Percentiles rank a stretch among this genome's conserved stretches.
These are phyloP conservation scores for Agonopterix alstromeriana DNA, from an alignment of 2,888 invertebrate genomes.

Conservation along the genomic window DNA sequence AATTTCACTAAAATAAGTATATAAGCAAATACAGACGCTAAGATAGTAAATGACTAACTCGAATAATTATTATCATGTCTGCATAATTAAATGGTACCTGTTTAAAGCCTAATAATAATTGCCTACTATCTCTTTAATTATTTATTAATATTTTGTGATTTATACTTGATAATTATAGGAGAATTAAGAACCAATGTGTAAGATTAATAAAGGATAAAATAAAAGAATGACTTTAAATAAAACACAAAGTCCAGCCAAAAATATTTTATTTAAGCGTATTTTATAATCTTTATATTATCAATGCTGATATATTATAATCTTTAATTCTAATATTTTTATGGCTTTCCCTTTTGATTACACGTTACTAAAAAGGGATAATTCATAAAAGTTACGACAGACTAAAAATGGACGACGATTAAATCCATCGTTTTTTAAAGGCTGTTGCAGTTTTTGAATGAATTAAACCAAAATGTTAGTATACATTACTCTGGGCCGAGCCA, in stretches of 20 bases:
- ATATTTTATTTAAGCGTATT: conserved; percentile 78
- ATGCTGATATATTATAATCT: conserved; percentile 75
- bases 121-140: no score
- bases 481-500: conserved; percentile 53
- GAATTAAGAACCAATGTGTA: no score
- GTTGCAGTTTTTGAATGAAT: conserved; percentile 40
- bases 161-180: no score
- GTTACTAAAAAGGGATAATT: conserved; percentile 41
- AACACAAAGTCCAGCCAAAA: conserved; percentile 69
- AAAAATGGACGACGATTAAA: no score
- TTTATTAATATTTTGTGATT: background rate
- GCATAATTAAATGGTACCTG: no score
- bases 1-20: no score
- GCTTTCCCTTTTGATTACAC: conserved; percentile 55
- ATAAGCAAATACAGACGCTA: no score
- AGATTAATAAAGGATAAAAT: no score
- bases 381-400: conserved; percentile 38
- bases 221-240: conserved; percentile 27
- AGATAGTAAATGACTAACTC: no score
- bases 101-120: no score
- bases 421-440: conserved; percentile 20
- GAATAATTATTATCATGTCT: no score
- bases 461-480: conserved; percentile 45
- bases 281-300: conserved; percentile 73
- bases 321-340: conserved; percentile 69